Percentiles rank a stretch among this genome's conserved stretches.
Evolutionary conservation across 1,140 invertebrate species (phyloP).

Genomic region (Tyrophagus putrescentiae): DNA sequence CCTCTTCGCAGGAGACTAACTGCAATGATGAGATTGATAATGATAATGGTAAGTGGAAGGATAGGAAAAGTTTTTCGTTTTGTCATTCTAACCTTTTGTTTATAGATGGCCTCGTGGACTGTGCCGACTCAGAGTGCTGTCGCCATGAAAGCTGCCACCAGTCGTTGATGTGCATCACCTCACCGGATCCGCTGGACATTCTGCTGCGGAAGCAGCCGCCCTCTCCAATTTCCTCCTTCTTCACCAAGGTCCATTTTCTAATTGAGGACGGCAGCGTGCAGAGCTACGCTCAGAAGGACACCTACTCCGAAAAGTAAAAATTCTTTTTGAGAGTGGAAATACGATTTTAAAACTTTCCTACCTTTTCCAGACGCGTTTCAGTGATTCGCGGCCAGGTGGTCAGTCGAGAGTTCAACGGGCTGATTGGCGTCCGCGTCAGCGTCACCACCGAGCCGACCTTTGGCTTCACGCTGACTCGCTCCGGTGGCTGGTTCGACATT

Average conservation of each 20-base stretch:
- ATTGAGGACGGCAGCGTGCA: constrained; percentile 96
- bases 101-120: constrained; percentile 89
- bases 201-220: constrained; percentile 85
- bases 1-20: constrained; percentile 71
- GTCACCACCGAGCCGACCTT: constrained; percentile 78
- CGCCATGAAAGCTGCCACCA: constrained; percentile 42
- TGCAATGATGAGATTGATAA: constrained; percentile 90
- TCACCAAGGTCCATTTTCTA: constrained; percentile 91
- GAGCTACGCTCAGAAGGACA: constrained; percentile 87
- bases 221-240: constrained; percentile 88
- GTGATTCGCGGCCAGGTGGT: constrained; percentile 93
- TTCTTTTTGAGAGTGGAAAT: no score
- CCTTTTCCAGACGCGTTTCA: constrained; percentile 69
- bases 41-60: constrained; percentile 64
- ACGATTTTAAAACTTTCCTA: no score
- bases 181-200: constrained; percentile 86
- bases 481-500: constrained; percentile 53
- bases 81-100: background rate
- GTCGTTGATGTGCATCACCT: constrained; percentile 52
- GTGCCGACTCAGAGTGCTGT: constrained; percentile 89
- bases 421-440: constrained; percentile 89
- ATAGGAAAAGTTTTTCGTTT: background rate
- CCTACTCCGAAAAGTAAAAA: constrained; percentile 94
- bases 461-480: constrained; percentile 75
- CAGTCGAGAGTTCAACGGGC: constrained; percentile 66